Evolutionary conservation across 2,888 invertebrate species (phyloP).

Genomic region (Chironomus riparius): DNA sequence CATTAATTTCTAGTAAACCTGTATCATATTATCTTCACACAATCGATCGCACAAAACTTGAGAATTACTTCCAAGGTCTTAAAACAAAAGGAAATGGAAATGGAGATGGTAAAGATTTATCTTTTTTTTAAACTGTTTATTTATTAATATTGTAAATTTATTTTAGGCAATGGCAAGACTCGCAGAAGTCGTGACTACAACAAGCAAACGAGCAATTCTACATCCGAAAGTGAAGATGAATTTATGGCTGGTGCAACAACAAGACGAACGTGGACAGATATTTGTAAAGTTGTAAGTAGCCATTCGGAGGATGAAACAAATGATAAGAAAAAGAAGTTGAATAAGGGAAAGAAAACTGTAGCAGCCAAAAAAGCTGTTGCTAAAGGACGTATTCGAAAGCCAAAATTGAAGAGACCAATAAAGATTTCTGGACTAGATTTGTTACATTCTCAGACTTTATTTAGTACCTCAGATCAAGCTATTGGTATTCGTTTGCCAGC

Average conservation of each 20-base stretch:
- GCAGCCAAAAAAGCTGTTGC: slow-evolving; percentile 9
- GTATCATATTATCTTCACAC: slow-evolving; percentile 98
- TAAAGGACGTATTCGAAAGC: slow-evolving; percentile 51
- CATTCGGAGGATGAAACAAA: slow-evolving; percentile 52
- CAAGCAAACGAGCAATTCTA: slow-evolving; percentile 30
- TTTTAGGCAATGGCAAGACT: slow-evolving; percentile 40
- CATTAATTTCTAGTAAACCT: slow-evolving; percentile 52
- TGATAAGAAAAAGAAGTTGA: slow-evolving; percentile 39
- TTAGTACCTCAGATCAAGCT: slow-evolving; percentile 71
- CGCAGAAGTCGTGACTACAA: slow-evolving; percentile 39
- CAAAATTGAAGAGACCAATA: slow-evolving; percentile 53
- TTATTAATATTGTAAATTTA: neutral
- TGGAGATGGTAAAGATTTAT: slow-evolving; percentile 21
- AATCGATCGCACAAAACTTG: slow-evolving; percentile 93
- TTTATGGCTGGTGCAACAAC: slow-evolving; percentile 56
- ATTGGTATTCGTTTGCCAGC: slow-evolving; percentile 68
- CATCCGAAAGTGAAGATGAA: slow-evolving; percentile 39
- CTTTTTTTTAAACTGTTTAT: neutral
- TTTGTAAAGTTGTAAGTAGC: slow-evolving; percentile 52
- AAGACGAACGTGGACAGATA: slow-evolving; percentile 65
- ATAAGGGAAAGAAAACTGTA: slow-evolving; percentile 31
- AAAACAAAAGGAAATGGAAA: slow-evolving; percentile 71
- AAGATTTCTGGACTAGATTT: slow-evolving; percentile 82
- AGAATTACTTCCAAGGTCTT: slow-evolving; percentile 90
- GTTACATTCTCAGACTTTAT: slow-evolving; percentile 77